Percentiles rank a stretch among this genome's conserved stretches.
phyloP scores from a whole-genome alignment of 2,797 vertebrate species.

The Moxostoma hubbsi region DNA sequence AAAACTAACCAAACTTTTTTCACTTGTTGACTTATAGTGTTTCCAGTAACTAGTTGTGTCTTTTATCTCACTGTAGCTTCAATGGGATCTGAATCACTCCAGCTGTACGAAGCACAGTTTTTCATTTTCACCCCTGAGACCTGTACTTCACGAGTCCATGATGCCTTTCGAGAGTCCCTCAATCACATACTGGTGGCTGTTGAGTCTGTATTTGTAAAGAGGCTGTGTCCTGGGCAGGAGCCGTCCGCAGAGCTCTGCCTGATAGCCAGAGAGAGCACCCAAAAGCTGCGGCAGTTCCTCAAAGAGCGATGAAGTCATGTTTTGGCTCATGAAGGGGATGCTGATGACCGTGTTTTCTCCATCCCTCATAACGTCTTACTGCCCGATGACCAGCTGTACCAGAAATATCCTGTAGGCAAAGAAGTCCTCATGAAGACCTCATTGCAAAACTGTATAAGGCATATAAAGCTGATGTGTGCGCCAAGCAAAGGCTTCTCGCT shows the following conservation, averaged over 20 bases:
- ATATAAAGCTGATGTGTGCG: conserved; percentile 79
- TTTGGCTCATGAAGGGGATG: conserved; percentile 84
- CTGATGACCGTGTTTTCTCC: conserved; percentile 81
- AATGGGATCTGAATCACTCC: conserved; percentile 66
- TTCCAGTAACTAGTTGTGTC: background rate
- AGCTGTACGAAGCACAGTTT: conserved; percentile 91
- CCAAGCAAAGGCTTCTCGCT: conserved; percentile 77
- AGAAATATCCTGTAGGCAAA: conserved; percentile 65
- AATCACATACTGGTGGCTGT: conserved; percentile 85
- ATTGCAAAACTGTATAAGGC: conserved; percentile 75
- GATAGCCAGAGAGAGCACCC: conserved; percentile 82
- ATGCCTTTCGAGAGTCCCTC: conserved; percentile 89
- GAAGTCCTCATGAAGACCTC: conserved; percentile 79
- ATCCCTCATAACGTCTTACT: conserved; percentile 87
- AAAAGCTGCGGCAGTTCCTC: conserved; percentile 84
- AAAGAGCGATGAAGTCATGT: conserved; percentile 80
- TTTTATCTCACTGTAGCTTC: conserved; percentile 20
- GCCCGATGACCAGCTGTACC: conserved; percentile 84
- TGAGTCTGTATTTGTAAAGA: conserved; percentile 88
- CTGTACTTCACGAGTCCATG: conserved; percentile 85
- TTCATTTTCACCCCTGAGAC: conserved; percentile 95
- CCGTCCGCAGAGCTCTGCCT: conserved; percentile 64
- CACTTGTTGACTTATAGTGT: background rate
- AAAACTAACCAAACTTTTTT: too few relatives aligned
- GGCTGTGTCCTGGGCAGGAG: conserved; percentile 69